phyloP scores from a whole-genome alignment of 2,888 invertebrate genomes.

The Oscheius sp. region DNA sequence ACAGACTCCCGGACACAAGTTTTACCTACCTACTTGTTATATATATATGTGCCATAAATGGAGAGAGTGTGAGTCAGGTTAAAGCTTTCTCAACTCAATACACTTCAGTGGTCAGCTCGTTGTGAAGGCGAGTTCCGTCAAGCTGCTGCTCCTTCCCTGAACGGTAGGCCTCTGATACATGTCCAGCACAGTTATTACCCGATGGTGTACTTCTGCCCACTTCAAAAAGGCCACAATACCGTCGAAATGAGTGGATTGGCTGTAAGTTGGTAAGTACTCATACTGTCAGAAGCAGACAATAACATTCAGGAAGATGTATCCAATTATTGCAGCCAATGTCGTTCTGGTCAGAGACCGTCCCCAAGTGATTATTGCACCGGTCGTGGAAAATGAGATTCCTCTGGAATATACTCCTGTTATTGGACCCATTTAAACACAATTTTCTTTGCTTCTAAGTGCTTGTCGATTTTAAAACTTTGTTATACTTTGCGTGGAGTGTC shows the following conservation, averaged over 20 bases:
- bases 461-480: no score
- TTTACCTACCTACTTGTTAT: neutral
- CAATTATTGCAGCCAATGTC: neutral
- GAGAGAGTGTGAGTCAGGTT: neutral
- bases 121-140: conserved; percentile 4
- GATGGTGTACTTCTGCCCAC: conserved; percentile 15
- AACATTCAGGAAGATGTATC: neutral
- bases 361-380: neutral
- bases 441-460: no score
- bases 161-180: neutral
- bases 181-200: conserved; percentile 9
- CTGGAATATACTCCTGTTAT: conserved; percentile 7
- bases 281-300: neutral
- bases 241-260: neutral
- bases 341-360: neutral
- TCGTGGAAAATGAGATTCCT: neutral
- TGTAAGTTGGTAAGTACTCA: neutral
- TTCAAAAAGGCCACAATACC: neutral
- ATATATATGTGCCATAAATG: neutral
- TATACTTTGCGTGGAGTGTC: no score
- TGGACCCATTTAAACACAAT: neutral
- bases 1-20: neutral
- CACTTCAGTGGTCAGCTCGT: conserved; percentile 6
- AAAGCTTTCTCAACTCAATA: neutral
- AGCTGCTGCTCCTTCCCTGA: neutral